These are phyloP conservation scores for Bovichtus diacanthus DNA, from an alignment of 2,797 vertebrate species.

Conservation along the genomic window DNA sequence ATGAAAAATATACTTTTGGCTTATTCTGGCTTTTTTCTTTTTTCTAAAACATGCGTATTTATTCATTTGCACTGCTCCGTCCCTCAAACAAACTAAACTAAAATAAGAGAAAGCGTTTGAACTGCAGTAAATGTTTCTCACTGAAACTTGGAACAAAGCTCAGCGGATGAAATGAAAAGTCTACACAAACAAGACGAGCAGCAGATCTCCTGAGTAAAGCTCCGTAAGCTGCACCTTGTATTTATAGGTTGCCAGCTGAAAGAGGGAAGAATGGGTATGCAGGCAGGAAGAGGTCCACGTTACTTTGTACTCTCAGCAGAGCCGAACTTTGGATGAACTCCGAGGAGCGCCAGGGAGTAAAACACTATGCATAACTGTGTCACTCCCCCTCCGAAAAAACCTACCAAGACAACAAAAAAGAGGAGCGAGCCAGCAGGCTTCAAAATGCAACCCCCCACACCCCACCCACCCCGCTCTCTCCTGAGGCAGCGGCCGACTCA, in stretches of 20 bases:
- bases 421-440: slow-evolving; percentile 76
- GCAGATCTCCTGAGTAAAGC: slow-evolving; percentile 33
- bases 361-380: slow-evolving; percentile 81
- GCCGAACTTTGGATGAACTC: slow-evolving; percentile 98
- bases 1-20: too few species aligned
- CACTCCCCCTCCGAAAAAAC: slow-evolving; percentile 62
- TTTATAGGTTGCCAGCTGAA: slow-evolving; percentile 64
- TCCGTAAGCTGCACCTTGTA: slow-evolving; percentile 53
- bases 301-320: slow-evolving; percentile 91
- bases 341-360: slow-evolving; percentile 82
- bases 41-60: too few species aligned
- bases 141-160: slow-evolving; percentile 24
- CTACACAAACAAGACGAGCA: slow-evolving; percentile 30
- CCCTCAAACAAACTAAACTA: too few species aligned
- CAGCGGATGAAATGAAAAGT: slow-evolving; percentile 9
- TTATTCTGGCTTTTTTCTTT: too few species aligned
- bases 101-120: not conserved
- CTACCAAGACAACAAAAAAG: slow-evolving; percentile 75
- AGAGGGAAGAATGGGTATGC: slow-evolving; percentile 79
- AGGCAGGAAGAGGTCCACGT: slow-evolving; percentile 93
- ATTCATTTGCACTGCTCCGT: too few species aligned
- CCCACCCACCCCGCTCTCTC: slow-evolving; percentile 70
- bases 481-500: slow-evolving; percentile 83
- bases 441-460: too few species aligned
- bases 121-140: not conserved